Base-by-base conservation (phyloP, 2,797 vertebrate genomes). In the Alauda arvensis region DNA sequence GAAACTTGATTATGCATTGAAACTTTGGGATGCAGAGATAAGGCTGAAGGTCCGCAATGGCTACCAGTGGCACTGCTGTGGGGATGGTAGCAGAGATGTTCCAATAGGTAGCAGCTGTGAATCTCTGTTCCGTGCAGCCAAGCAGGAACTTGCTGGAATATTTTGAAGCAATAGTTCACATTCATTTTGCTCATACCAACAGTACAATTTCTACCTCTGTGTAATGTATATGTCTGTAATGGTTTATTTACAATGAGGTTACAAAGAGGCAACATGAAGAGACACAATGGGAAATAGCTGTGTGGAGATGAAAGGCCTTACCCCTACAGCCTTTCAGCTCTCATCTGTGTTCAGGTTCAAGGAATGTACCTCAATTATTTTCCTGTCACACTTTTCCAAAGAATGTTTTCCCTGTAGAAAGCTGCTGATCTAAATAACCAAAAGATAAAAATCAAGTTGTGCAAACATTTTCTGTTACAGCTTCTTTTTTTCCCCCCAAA, bases 381-480 rank as follows among this genome's bases (percentile, higher is more conserved):
- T 37, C n/a, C 18, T 39, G 8, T 59, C 19, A 39, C 65, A 25
- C 4, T 66, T 87, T 63, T 79, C 53, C 31, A 82, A 49, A 53
- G n/a, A 82, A 63, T 60, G 34, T 88, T 91, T 93, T 88, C 31
- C 56, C 68, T 62, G 79, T 86, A 79, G 57, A 92, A 92, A 77
- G 18, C 2, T 74, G 29, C 8, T 49, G 83, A 79, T 75, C 53
- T 88, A 90, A 89, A 79, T 48, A 84, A 71, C 46, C 18, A 48
- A 61, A 88, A 84, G 75, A 88, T 79, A 89, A 91, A 91, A 86
- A 88, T 74, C 26, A 24, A 77, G 12, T 55, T 82, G 66, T 48
- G 26, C 66, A 93, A 91, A 34, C 12, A n/a, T 43, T 68, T 92
- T 59, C 39, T 53, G 12, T n/a, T 78, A 53, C 25, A 69, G 12